Base-by-base conservation (phyloP, 2,888 invertebrate genomes). In the Phyllotreta cruciferae region DNA sequence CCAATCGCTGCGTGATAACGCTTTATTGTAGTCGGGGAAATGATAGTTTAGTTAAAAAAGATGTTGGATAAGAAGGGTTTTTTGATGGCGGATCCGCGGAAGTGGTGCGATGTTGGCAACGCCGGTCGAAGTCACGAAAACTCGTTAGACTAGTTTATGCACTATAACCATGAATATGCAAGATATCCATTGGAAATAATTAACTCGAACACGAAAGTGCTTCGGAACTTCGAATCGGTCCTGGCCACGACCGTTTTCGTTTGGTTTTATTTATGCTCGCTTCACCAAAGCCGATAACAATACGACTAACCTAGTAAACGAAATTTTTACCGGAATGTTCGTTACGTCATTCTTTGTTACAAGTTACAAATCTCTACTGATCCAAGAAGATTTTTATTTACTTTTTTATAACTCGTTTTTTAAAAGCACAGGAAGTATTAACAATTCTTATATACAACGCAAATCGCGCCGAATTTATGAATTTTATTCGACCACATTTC, bases 91-190 rank as follows among this genome's bases (percentile, higher is more conserved):
- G 49, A 49, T 35, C 49, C 35, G 7, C 49, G 35, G 49, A 49
- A 49, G 34, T 49, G 10, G 49, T 49, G 35, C 35, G 9, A 9
- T n/a, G 35, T 49, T 35, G 49, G 49, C 49, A 49, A 49, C 49
- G 11, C 11, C 49, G 49, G 35, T n/a, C 45, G 8, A 34, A 35
- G 49, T 58, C 58, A 50, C 50, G 70, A 75, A n/a, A 77, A 76
- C 76, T 75, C 68, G 76, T 75, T 71, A 73, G 71, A 74, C 77
- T 71, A 77, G 76, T 77, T 77, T 75, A 73, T 73, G 69, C 74
- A 73, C 71, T 71, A 70, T 73, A 74, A 73, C 74, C 75, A 75
- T 77, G 76, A 75, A 75, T 74, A 75, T 75, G 74, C 72, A 70
- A 62, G 65, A 60, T 63, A 64, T 69, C 68, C 66, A 58, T 53